A percentile compares a stretch with the other conserved stretches of the same genome.
These are phyloP conservation scores for Drosophila mercatorum DNA, from an alignment of 2,888 invertebrate species.

Conservation along the genomic window DNA sequence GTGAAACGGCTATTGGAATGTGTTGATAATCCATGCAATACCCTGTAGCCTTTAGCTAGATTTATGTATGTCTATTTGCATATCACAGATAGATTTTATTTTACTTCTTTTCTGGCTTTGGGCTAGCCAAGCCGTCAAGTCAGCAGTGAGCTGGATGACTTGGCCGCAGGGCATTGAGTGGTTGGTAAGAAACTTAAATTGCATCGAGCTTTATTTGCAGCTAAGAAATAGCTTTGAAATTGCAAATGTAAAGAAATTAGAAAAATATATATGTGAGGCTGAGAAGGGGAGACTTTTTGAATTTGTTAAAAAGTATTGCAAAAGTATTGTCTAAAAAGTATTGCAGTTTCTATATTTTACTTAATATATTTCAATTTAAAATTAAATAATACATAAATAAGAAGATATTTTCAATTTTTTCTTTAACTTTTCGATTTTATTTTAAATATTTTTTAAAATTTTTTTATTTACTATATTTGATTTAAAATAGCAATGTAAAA, in stretches of 20 bases:
- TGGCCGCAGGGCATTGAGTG: conserved; percentile 24
- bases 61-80: conserved; percentile 49
- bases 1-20: conserved; percentile 45
- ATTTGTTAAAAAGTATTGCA: no score
- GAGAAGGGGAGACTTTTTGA: no score
- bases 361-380: no score
- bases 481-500: neutral
- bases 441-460: no score
- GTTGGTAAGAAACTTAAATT: conserved; percentile 14
- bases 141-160: conserved; percentile 24
- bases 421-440: no score
- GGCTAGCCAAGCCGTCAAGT: conserved; percentile 6
- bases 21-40: conserved; percentile 59
- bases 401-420: no score
- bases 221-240: neutral
- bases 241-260: neutral
- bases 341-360: no score
- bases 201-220: conserved; percentile 2
- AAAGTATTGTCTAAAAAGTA: no score
- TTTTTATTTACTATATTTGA: no score
- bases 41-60: conserved; percentile 54
- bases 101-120: conserved; percentile 3
- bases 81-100: conserved; percentile 44
- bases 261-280: neutral
- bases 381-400: no score